phyloP scores from a whole-genome alignment of 2,797 vertebrate species.

The Anguilla megastoma region DNA sequence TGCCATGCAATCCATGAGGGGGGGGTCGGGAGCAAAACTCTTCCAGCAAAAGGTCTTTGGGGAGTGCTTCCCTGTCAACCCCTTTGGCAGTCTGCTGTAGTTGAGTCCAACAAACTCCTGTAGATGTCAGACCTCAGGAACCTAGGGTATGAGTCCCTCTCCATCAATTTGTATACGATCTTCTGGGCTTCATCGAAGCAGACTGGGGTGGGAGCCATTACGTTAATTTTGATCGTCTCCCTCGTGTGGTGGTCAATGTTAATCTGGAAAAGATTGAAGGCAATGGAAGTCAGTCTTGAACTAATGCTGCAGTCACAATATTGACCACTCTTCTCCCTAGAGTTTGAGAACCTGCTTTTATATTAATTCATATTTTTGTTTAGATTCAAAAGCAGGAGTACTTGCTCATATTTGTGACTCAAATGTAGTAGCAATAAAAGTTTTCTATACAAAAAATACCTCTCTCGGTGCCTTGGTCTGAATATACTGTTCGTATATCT shows the following conservation, averaged over 20 bases:
- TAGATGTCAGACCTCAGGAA: slow-evolving; percentile 83
- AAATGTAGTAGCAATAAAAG: no score
- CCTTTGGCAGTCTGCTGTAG: slow-evolving; percentile 46
- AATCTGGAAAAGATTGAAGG: slow-evolving; percentile 69
- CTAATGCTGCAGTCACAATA: not conserved
- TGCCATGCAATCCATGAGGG: not conserved
- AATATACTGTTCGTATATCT: slow-evolving; percentile 82
- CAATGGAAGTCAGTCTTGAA: slow-evolving; percentile 9
- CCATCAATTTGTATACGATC: slow-evolving; percentile 82
- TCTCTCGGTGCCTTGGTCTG: slow-evolving; percentile 78
- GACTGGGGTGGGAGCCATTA: slow-evolving; percentile 66
- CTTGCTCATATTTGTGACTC: no score
- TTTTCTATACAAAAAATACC: slow-evolving; percentile 59
- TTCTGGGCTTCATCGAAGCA: slow-evolving; percentile 83
- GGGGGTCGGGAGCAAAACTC: not conserved
- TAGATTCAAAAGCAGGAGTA: not conserved
- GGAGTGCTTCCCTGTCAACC: slow-evolving; percentile 43
- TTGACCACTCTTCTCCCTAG: not conserved
- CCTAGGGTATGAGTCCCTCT: slow-evolving; percentile 83
- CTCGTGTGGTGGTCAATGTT: slow-evolving; percentile 84
- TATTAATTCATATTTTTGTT: not conserved
- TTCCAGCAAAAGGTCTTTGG: slow-evolving; percentile 6
- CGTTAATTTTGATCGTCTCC: slow-evolving; percentile 70
- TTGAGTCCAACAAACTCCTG: slow-evolving; percentile 67
- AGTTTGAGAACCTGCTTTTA: not conserved